Percentiles rank a stretch among this genome's conserved stretches.
Conservation (phyloP, 2,888 invertebrate species). For the Pristionchus japonicus region DNA sequence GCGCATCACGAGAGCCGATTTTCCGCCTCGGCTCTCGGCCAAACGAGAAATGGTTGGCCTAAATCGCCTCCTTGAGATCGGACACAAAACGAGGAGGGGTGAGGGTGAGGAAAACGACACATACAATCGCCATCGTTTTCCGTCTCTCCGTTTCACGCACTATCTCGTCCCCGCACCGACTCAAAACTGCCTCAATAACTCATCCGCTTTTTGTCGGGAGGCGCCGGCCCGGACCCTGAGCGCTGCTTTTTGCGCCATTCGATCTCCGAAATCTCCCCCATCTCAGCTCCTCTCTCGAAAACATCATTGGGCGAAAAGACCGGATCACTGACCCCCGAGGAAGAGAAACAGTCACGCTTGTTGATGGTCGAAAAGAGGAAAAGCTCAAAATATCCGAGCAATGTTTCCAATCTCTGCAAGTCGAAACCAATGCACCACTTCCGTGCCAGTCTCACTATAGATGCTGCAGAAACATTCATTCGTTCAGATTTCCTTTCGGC, state of each 20-base stretch:
- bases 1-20: conserved; percentile 15
- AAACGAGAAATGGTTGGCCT: conserved; percentile 40
- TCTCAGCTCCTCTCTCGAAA: background rate
- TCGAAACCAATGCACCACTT: background rate
- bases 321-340: background rate
- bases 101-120: conserved; percentile 13
- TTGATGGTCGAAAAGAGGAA: background rate
- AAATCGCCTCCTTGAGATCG: conserved; percentile 22
- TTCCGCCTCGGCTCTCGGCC: background rate
- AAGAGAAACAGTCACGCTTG: background rate
- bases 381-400: background rate
- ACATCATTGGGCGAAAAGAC: conserved; percentile 10
- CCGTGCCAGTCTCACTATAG: background rate
- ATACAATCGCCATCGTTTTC: background rate
- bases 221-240: background rate
- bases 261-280: background rate
- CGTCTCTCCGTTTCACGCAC: background rate
- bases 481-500: too few relatives aligned
- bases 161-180: background rate
- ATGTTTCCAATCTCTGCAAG: background rate
- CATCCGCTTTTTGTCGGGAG: conserved; percentile 20
- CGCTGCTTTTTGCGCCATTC: background rate
- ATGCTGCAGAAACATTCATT: too few relatives aligned
- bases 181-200: conserved; percentile 13
- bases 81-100: conserved; percentile 29